Base-by-base conservation (phyloP, 2,888 invertebrate species). In the Drosophila greeni region DNA sequence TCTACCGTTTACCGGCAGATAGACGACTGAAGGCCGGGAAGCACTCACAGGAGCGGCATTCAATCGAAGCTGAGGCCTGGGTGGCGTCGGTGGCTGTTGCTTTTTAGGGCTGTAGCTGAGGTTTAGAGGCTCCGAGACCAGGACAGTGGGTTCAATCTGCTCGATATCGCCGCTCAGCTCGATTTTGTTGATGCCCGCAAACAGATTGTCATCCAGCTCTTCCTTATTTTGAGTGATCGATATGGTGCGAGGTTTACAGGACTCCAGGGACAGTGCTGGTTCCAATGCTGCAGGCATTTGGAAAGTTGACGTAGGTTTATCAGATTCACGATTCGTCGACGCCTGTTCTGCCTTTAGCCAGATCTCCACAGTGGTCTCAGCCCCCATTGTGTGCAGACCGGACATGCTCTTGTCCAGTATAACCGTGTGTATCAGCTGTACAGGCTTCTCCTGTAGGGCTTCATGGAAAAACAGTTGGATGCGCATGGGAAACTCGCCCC, bases 401-500 rank as follows among this genome's bases (percentile, higher is more conserved):
- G 95, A 94, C 83, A 93, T 94, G 29, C 94, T 93, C 70, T 94
- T 91, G 87, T 97, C 97, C 69, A 97, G 89, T 84, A 95, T 93
- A 75, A 96, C 90, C 76, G 92, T 91, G 88, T 97, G 97, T 54
- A 94, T 92, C 14, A 97, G 89, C 74, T 94, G 92, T 29, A 95
- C 92, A 0, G 95, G 94, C 66, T 95, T 93, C 87, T 97, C 95
- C 16, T 93, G 88, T 8, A 90, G 87, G 58, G 94, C 92, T 37
- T 91, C 90, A 6, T 91, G 89, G 86, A 97, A 97, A 87, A 94
- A 94, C 2, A 97, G 90, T 86, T 95, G 94, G 3, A 96, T 91
- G 52, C 94, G 90, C 6, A 96, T 91, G 0, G 95, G 95, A 89
- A 97, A 97, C 90, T 97, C 97, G 12, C 97, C 97, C 97, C 97